Conservation (phyloP, 2,113 vertebrate species). For the Dipodomys spectabilis region DNA sequence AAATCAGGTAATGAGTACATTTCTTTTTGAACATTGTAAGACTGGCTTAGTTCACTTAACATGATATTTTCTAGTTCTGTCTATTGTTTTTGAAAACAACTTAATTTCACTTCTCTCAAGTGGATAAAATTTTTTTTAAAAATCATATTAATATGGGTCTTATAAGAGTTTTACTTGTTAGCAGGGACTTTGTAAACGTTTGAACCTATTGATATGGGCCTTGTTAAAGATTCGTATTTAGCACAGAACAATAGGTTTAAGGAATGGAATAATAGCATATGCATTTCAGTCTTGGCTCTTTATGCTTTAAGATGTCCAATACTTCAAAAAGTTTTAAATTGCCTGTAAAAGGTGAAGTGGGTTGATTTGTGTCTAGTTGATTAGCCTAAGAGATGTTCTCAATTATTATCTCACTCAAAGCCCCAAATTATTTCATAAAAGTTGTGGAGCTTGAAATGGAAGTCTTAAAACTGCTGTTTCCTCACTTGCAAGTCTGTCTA, state of each 20-base stretch:
- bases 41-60: no score
- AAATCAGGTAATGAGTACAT: no score
- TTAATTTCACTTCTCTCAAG: no score
- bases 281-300: neutral
- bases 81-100: no score
- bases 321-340: constrained; percentile 13
- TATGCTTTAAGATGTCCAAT: constrained; percentile 24
- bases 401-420: neutral
- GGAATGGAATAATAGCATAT: neutral
- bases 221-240: neutral
- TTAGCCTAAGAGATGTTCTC: neutral
- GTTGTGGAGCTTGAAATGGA: constrained; percentile 15
- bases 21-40: no score
- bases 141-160: neutral
- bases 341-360: constrained; percentile 19
- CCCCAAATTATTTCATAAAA: neutral
- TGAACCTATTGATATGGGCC: no score
- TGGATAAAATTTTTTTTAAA: neutral
- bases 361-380: neutral
- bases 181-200: no score
- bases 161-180: neutral
- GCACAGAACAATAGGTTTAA: neutral
- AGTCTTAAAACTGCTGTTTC: neutral
- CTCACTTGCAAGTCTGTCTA: neutral
- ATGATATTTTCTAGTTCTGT: no score